A percentile compares a stretch with the other conserved stretches of the same genome.
These are phyloP conservation scores for Laterallus jamaicensis DNA, from an alignment of 2,113 vertebrate genomes.

Conservation along the genomic window DNA sequence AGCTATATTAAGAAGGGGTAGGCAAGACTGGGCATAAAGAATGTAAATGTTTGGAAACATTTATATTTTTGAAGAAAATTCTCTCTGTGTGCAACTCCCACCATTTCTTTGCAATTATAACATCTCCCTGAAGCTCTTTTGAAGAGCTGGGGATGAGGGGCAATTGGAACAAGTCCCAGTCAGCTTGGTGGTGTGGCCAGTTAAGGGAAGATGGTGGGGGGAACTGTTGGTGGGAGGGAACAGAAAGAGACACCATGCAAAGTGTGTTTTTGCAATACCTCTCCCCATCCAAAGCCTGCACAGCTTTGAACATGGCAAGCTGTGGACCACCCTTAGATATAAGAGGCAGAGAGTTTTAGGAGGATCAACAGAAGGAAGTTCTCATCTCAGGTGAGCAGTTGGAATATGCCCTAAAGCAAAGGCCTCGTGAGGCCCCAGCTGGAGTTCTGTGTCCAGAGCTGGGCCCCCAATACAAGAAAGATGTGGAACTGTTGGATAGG, in stretches of 20 bases:
- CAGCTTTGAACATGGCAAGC: neutral
- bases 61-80: neutral
- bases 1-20: neutral
- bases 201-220: neutral
- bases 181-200: neutral
- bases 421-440: too few species aligned
- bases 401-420: neutral
- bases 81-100: neutral
- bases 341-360: neutral
- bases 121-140: neutral
- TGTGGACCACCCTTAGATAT: neutral
- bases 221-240: neutral
- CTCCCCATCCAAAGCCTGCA: neutral
- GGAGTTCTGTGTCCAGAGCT: too few species aligned
- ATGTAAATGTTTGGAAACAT: accelerated
- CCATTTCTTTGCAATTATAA: neutral
- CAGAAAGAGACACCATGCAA: neutral
- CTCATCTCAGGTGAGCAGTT: neutral
- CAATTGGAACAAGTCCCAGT: neutral
- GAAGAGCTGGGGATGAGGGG: neutral
- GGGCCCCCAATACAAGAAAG: too few species aligned
- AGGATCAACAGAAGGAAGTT: neutral
- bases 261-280: neutral
- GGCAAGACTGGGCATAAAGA: neutral
- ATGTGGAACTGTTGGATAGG: too few species aligned